Conservation (phyloP, 2,113 vertebrate species). For the Halichoerus grypus region DNA sequence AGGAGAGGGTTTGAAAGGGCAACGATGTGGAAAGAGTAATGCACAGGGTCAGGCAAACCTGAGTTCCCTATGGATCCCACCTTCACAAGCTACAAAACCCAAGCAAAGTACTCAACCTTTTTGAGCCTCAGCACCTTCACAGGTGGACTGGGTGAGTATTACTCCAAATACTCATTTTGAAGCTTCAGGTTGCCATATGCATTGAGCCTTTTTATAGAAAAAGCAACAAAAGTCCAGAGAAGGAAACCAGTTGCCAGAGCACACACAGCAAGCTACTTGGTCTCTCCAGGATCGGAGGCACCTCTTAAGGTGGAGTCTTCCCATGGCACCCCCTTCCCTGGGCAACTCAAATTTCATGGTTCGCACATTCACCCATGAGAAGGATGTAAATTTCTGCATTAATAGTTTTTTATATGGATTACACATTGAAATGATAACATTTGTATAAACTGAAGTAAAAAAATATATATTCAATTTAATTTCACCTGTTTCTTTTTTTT, state of each 20-base stretch:
- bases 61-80: neutral
- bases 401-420: neutral
- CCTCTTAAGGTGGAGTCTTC: neutral
- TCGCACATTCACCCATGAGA: neutral
- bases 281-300: neutral
- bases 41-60: neutral
- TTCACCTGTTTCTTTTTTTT: neutral
- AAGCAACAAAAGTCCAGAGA: neutral
- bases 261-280: neutral
- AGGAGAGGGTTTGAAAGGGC: neutral
- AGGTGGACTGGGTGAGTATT: too few relatives aligned
- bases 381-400: neutral
- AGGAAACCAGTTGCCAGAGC: neutral
- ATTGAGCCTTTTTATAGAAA: neutral
- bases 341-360: neutral
- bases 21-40: rapidly evolving
- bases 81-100: neutral
- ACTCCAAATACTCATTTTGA: neutral
- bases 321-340: rapidly evolving
- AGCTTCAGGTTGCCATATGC: neutral
- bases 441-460: neutral
- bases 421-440: neutral
- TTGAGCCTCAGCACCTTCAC: neutral
- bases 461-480: neutral
- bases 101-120: neutral